Evolutionary conservation across 1,140 invertebrate genomes (phyloP).

Genomic region (Condylostylus longicornis): DNA sequence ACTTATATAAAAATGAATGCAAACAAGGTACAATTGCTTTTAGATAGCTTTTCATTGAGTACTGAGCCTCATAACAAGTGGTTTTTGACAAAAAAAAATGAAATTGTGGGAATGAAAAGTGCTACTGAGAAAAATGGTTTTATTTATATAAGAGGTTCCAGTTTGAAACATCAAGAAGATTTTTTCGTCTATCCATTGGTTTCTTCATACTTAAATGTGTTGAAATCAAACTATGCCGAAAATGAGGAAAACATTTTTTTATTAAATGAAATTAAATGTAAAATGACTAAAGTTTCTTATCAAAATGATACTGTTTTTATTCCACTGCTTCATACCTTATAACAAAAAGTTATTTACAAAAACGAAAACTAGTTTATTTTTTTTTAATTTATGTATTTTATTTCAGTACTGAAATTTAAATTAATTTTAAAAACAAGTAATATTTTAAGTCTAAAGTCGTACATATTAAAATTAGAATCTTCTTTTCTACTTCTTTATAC

Average conservation of each 20-base stretch:
- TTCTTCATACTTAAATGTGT: neutral
- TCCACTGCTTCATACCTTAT: conserved; percentile 2
- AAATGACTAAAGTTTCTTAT: neutral
- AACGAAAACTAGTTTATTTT: too few species aligned
- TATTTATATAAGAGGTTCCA: neutral
- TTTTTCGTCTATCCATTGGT: conserved; percentile 2
- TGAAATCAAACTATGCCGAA: neutral
- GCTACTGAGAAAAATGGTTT: neutral
- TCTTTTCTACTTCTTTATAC: too few species aligned
- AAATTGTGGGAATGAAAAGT: neutral
- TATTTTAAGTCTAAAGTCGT: too few species aligned
- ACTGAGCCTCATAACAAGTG: neutral
- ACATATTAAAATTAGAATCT: too few species aligned
- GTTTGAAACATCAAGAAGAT: neutral
- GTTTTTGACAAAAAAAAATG: neutral
- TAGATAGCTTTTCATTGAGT: neutral
- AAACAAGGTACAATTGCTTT: too few species aligned
- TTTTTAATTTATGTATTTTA: too few species aligned
- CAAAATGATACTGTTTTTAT: conserved; percentile 1
- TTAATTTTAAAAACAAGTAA: too few species aligned
- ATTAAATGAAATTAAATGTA: conserved; percentile 1
- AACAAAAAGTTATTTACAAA: too few species aligned
- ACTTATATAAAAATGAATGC: neutral
- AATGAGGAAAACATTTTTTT: neutral
- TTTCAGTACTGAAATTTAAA: too few species aligned